phyloP scores from a whole-genome alignment of 2,797 vertebrate genomes.

The Ciconia nigra region DNA sequence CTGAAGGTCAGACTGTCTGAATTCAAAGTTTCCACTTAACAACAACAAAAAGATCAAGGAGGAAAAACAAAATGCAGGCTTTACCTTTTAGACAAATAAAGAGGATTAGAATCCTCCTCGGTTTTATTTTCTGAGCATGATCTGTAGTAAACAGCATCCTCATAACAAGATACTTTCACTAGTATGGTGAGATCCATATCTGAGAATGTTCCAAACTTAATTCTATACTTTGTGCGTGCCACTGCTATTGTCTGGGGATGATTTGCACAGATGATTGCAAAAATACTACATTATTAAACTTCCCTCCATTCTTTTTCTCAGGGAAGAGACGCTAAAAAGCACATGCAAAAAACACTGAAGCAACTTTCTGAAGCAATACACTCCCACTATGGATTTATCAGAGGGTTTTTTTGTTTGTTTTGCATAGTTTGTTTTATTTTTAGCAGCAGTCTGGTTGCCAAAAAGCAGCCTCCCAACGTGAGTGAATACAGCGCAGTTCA shows the following conservation, averaged over 20 bases:
- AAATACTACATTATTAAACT: not conserved
- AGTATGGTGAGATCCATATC: not conserved
- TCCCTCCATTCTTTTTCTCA: not conserved
- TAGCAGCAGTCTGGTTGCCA: not conserved
- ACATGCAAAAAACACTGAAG: not conserved
- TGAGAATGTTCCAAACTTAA: not conserved
- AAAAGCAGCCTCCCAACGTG: not conserved
- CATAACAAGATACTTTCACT: not conserved
- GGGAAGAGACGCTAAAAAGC: not conserved
- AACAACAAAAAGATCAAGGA: not conserved
- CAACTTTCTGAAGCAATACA: not conserved
- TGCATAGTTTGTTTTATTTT: conserved; percentile 22
- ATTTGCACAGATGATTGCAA: not conserved
- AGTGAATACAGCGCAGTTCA: not conserved
- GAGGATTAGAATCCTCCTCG: not conserved
- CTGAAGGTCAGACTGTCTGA: not conserved
- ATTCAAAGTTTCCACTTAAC: not conserved
- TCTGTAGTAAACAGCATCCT: not conserved
- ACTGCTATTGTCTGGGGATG: not conserved
- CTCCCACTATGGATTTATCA: not conserved
- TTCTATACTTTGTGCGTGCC: accelerated
- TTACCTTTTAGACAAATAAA: not conserved
- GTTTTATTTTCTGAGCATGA: not conserved
- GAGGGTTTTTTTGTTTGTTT: not conserved
- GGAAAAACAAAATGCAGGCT: not conserved